Percentiles rank a stretch among this genome's conserved stretches.
These are phyloP conservation scores for Drosophila melanosoma DNA, from an alignment of 2,888 invertebrate genomes.

Conservation along the genomic window DNA sequence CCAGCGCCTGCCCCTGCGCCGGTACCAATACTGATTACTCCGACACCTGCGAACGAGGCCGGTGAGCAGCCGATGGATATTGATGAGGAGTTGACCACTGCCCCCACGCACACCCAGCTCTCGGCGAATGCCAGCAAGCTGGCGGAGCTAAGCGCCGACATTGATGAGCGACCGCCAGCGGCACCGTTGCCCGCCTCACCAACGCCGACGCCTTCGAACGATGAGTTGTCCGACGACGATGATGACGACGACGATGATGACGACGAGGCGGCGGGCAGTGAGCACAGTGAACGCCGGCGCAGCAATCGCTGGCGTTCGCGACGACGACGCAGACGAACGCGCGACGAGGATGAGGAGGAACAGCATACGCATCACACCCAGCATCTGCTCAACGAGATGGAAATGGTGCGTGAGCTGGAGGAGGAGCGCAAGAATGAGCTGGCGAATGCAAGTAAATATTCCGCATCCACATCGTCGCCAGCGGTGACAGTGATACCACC, in stretches of 20 bases:
- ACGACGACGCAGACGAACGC: conserved; percentile 53
- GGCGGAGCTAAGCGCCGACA: conserved; percentile 70
- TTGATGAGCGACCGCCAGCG: conserved; percentile 82
- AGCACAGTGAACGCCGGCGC: conserved; percentile 60
- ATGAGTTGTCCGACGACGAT: conserved; percentile 68
- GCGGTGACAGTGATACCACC: conserved; percentile 78
- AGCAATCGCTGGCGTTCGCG: conserved; percentile 56
- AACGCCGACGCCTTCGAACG: conserved; percentile 69
- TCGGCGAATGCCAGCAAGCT: conserved; percentile 66
- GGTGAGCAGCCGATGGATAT: conserved; percentile 83
- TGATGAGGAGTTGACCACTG: conserved; percentile 81
- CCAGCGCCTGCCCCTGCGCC: conserved; percentile 45
- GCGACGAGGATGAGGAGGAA: conserved; percentile 70
- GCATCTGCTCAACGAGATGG: conserved; percentile 82
- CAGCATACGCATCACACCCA: conserved; percentile 82
- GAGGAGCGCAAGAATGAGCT: conserved; percentile 80
- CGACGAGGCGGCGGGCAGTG: conserved; percentile 46
- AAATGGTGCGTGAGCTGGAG: conserved; percentile 78
- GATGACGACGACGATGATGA: conserved; percentile 4
- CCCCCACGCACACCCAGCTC: conserved; percentile 73
- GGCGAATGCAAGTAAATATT: conserved; percentile 79
- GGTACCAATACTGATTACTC: not conserved
- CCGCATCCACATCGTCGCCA: conserved; percentile 80
- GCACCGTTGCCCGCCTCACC: conserved; percentile 82
- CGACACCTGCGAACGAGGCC: conserved; percentile 46